Evolutionary conservation across 2,888 invertebrate species (phyloP), one percentile per base, ranked within the genome.

Genomic region (Tinea semifulvella): DNA sequence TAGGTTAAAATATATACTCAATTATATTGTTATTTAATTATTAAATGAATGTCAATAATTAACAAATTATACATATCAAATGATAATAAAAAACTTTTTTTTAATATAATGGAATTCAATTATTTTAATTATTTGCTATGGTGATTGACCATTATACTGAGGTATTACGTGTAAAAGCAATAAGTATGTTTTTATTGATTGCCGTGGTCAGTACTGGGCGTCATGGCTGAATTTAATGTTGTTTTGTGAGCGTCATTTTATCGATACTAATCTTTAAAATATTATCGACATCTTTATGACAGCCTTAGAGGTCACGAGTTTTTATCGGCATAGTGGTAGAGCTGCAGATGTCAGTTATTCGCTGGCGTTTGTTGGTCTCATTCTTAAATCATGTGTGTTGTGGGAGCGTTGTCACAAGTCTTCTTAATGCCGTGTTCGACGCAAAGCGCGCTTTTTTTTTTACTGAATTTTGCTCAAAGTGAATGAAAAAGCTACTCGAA

Each of bases 121-220:
- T 38, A 17, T 38, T 38, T 38, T 38, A 38, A 38, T 38, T 38
- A n/a, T 38, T 17, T 38, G 19, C 38, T 18, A 19, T 38, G 18
- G n/a, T 17, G 11, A 38, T 17, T 38, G 7, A 8, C n/a, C 22
- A 40, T 40, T 39, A 19, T 39, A 39, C 20, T 39, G 39, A 39
- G 4, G 4, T 39, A 20, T 73, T 77, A 80, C 80, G 80, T 80
- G 79, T 79, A 80, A 68, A 79, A 80, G 80, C 80, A 80, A 80
- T 80, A 80, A 79, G 53, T 68, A 74, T 58, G 63, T 68, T 76
- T 76, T 68, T 73, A 74, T 75, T 69, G 60, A 52, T 65, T 54
- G 75, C 73, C 67, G 70, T 73, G 22, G 13, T 44, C 65, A 55
- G 50, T 19, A 58, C 50, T 70, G 68, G 63, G 63, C 48, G 54